These are phyloP conservation scores for Spinus olivaceus DNA, from an alignment of 2,797 vertebrate species.

Conservation along the genomic window DNA sequence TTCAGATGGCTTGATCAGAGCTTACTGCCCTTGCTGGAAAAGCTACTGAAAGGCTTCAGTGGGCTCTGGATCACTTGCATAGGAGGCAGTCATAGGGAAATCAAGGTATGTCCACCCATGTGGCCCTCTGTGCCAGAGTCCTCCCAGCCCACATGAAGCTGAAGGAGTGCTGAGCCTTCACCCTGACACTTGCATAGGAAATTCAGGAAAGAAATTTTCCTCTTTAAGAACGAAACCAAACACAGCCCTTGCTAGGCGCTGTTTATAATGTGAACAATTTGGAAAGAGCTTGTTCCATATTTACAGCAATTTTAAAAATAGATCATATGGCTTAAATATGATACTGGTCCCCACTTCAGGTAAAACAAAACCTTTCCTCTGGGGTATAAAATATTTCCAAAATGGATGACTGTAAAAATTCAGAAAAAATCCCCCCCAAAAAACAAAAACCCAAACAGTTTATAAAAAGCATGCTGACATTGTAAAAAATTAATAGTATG, in stretches of 20 bases:
- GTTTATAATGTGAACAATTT: slow-evolving; percentile 16
- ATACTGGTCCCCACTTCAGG: slow-evolving; percentile 44
- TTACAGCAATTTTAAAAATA: slow-evolving; percentile 63
- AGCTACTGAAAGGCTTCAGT: background rate
- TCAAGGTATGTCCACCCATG: rapidly evolving
- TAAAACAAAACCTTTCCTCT: slow-evolving; percentile 59
- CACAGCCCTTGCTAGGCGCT: background rate
- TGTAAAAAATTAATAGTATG: slow-evolving; percentile 70
- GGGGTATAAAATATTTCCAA: slow-evolving; percentile 65
- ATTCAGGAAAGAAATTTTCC: background rate
- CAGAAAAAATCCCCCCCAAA: background rate
- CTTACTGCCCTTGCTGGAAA: background rate
- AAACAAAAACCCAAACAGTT: background rate
- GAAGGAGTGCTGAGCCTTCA: background rate
- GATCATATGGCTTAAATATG: slow-evolving; percentile 62
- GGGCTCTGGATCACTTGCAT: background rate
- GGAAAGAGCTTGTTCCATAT: slow-evolving; percentile 36
- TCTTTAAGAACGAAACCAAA: background rate
- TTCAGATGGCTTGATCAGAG: background rate
- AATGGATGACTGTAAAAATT: slow-evolving; percentile 47
- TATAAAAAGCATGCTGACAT: slow-evolving; percentile 67
- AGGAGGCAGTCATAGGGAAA: background rate
- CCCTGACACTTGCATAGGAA: background rate
- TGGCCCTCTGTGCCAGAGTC: no score
- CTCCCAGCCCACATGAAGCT: rapidly evolving